phyloP scores from a whole-genome alignment of 2,888 invertebrate genomes.

The Petrolisthes cinctipes region DNA sequence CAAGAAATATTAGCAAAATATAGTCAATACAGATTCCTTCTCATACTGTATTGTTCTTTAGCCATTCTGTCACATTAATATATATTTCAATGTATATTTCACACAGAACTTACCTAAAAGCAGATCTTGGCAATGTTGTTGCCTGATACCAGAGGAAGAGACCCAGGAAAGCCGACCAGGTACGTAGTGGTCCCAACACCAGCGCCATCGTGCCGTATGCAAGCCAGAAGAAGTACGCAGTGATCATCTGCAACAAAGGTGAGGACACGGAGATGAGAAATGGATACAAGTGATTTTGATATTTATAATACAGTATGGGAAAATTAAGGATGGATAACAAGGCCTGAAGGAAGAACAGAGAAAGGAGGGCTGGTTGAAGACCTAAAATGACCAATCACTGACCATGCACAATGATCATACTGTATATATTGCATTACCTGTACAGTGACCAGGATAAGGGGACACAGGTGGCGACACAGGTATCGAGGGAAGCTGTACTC shows the following conservation, averaged over 20 bases:
- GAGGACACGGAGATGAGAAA: neutral
- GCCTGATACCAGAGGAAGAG: slow-evolving; percentile 78
- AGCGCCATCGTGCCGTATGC: slow-evolving; percentile 85
- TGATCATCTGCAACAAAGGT: slow-evolving; percentile 72
- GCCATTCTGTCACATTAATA: neutral
- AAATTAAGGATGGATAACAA: no score
- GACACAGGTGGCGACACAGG: slow-evolving; percentile 46
- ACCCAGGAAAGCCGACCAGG: slow-evolving; percentile 82
- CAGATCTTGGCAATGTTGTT: slow-evolving; percentile 35
- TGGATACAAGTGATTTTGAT: no score
- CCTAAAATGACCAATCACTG: no score
- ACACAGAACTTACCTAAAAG: slow-evolving; percentile 39
- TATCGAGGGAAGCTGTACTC: slow-evolving; percentile 48
- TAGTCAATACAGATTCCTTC: neutral
- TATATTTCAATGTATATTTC: no score
- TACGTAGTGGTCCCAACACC: slow-evolving; percentile 82
- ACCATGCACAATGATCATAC: neutral
- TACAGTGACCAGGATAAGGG: slow-evolving; percentile 35
- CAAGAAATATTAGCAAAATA: neutral
- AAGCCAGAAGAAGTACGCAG: slow-evolving; percentile 83
- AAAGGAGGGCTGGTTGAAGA: no score
- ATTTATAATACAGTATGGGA: no score
- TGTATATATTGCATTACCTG: slow-evolving; percentile 31
- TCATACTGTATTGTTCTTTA: no score
- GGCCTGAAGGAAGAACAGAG: no score